These are phyloP conservation scores for Paedocypris sp. DNA, from an alignment of 2,113 vertebrate genomes.

Conservation along the genomic window DNA sequence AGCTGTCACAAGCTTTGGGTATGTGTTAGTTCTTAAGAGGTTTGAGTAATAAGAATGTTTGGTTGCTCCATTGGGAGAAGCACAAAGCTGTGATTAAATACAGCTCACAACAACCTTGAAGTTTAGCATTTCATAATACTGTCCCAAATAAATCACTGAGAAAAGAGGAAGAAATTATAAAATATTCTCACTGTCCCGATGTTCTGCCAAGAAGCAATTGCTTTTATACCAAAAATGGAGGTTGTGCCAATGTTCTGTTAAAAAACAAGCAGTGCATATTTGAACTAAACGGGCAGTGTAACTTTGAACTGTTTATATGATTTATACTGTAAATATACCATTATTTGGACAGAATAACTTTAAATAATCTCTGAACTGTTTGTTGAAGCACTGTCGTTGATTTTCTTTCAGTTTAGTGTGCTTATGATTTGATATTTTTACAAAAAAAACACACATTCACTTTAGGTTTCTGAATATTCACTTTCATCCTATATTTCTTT, in stretches of 20 bases:
- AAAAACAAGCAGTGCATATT: not conserved
- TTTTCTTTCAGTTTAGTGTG: too few relatives aligned
- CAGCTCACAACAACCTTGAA: slow-evolving; percentile 25
- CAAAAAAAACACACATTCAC: too few relatives aligned
- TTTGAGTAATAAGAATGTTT: slow-evolving; percentile 22
- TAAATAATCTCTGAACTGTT: too few relatives aligned
- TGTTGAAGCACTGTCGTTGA: too few relatives aligned
- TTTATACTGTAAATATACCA: too few relatives aligned
- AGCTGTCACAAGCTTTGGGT: too few relatives aligned
- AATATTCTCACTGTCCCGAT: not conserved
- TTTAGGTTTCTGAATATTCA: too few relatives aligned
- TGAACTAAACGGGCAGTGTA: not conserved
- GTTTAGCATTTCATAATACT: not conserved
- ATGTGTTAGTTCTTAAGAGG: slow-evolving; percentile 2
- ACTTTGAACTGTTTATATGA: too few relatives aligned
- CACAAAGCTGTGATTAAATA: not conserved
- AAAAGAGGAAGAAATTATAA: not conserved
- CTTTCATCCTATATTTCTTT: too few relatives aligned
- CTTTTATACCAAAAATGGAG: slow-evolving; percentile 2
- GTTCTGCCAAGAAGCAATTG: not conserved
- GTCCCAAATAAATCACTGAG: slow-evolving; percentile 10
- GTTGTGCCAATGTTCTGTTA: not conserved
- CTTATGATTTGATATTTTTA: too few relatives aligned
- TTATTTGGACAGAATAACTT: too few relatives aligned
- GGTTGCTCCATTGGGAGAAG: not conserved